Percentiles rank a stretch among this genome's conserved stretches.
Evolutionary conservation across 2,797 vertebrate species (phyloP).

Genomic region (Mus minutoides): DNA sequence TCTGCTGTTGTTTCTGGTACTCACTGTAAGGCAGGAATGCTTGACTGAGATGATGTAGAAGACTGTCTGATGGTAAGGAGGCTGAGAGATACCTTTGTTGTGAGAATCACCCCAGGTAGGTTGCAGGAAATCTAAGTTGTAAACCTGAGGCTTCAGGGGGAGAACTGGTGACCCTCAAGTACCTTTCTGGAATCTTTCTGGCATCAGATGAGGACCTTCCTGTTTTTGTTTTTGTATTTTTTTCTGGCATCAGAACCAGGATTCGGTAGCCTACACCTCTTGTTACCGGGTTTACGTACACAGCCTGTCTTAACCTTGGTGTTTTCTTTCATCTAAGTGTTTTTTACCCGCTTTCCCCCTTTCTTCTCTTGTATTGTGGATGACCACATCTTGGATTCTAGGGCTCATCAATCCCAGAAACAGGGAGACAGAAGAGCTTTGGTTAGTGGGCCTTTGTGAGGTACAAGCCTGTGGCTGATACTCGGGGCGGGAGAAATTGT

Average conservation of each 20-base stretch:
- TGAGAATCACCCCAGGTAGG: background rate
- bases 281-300: background rate
- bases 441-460: background rate
- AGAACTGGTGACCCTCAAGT: background rate
- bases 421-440: background rate
- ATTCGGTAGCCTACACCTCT: background rate
- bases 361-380: background rate
- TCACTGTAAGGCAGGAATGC: background rate
- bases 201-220: background rate
- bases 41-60: background rate
- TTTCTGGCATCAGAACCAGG: background rate
- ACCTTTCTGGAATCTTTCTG: background rate
- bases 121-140: background rate
- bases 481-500: background rate
- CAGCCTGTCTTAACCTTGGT: no score
- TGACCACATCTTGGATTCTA: background rate
- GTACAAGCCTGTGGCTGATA: background rate
- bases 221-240: background rate
- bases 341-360: no score
- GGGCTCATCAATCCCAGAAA: background rate
- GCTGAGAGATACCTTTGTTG: background rate
- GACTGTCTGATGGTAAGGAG: background rate
- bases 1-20: background rate
- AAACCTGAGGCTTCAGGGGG: background rate
- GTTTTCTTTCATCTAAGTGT: background rate